Percentiles rank a stretch among this genome's conserved stretches.
Conservation (phyloP, 2,888 invertebrate species). For the Stenotaenia linearis region DNA sequence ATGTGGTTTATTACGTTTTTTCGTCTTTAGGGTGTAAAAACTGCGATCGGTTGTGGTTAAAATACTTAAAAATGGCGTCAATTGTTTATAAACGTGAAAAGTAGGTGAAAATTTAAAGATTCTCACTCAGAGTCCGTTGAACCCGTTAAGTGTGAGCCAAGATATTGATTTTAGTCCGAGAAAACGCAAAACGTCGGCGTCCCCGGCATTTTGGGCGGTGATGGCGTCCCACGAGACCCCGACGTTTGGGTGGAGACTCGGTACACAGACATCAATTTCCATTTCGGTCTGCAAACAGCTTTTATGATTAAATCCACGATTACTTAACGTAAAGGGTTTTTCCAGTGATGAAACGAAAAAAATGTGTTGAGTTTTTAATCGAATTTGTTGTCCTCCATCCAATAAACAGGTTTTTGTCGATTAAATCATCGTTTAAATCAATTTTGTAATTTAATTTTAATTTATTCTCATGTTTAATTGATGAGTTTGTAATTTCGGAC, state of each 20-base stretch:
- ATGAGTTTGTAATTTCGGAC: not conserved
- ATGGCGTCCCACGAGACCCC: not conserved
- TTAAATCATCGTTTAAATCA: too few species aligned
- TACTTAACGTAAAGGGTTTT: too few species aligned
- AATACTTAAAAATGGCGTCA: not conserved
- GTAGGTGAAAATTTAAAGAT: not conserved
- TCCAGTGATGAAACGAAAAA: too few species aligned
- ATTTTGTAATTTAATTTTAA: not conserved
- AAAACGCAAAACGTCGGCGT: not conserved
- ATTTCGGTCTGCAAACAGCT: not conserved
- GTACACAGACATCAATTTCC: not conserved
- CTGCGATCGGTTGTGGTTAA: too few species aligned
- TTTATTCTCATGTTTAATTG: not conserved
- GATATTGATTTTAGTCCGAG: not conserved
- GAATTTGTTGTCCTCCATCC: not conserved
- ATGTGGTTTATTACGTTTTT: not conserved
- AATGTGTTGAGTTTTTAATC: not conserved
- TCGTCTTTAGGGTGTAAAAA: not conserved
- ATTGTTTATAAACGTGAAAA: not conserved
- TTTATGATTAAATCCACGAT: not conserved
- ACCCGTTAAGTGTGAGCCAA: not conserved
- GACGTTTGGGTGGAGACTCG: not conserved
- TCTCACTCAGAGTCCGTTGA: not conserved
- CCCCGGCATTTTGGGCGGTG: not conserved
- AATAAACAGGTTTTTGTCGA: not conserved